Percentiles rank a stretch among this genome's conserved stretches.
Evolutionary conservation across 2,888 invertebrate species (phyloP).

Genomic region (Cephus sareptanus): DNA sequence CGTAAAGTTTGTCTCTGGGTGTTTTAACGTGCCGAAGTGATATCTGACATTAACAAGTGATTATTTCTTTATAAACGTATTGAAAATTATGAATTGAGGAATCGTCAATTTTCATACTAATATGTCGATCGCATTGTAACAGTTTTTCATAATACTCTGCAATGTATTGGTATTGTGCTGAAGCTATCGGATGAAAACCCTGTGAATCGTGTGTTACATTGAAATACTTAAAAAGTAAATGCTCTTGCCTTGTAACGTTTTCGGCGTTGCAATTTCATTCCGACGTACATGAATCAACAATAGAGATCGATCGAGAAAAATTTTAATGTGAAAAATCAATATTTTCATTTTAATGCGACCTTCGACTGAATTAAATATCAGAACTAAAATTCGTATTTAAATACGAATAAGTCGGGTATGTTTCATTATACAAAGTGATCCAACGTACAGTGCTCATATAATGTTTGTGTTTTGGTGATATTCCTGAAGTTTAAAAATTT

Average conservation of each 20-base stretch:
- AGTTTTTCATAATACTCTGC: not conserved
- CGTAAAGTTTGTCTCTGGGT: not conserved
- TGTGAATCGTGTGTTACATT: not conserved
- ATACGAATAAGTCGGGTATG: not conserved
- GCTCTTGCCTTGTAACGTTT: not conserved
- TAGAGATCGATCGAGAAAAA: not conserved
- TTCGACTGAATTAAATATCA: not conserved
- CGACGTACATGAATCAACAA: not conserved
- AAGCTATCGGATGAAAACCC: not conserved
- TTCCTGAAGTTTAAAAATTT: not conserved
- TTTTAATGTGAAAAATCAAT: not conserved
- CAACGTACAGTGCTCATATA: not conserved
- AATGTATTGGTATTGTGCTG: not conserved
- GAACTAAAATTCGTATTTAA: not conserved
- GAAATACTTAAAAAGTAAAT: not conserved
- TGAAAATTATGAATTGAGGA: not conserved
- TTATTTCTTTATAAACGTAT: not conserved
- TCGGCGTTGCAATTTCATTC: not conserved
- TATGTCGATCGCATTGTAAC: not conserved
- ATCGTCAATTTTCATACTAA: not conserved
- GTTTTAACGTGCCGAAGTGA: not conserved
- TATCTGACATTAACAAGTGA: not conserved
- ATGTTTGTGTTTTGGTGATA: constrained; percentile 1
- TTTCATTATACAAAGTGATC: not conserved
- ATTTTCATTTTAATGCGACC: not conserved